These are phyloP conservation scores for Drosophila recens DNA, from an alignment of 2,888 invertebrate genomes.

Conservation along the genomic window DNA sequence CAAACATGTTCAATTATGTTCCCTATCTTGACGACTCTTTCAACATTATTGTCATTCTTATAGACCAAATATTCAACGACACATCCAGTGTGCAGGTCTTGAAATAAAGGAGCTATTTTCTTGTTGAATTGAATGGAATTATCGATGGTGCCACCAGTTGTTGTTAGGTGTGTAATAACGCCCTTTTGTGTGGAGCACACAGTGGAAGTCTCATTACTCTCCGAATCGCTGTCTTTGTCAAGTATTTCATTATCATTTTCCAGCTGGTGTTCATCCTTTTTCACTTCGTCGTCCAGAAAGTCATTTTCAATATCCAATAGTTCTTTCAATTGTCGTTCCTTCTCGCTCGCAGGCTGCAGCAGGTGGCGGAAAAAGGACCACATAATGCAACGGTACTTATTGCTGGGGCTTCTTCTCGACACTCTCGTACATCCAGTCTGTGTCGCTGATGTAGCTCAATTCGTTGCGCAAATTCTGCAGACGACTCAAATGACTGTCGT, in stretches of 20 bases:
- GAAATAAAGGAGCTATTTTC: slow-evolving; percentile 64
- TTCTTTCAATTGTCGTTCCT: slow-evolving; percentile 85
- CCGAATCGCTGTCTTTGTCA: background rate
- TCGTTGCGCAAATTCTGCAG: slow-evolving; percentile 90
- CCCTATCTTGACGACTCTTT: slow-evolving; percentile 87
- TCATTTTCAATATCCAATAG: slow-evolving; percentile 85
- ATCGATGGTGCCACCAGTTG: slow-evolving; percentile 87
- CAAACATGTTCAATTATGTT: slow-evolving; percentile 86
- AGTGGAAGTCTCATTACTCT: background rate
- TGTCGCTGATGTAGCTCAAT: slow-evolving; percentile 91
- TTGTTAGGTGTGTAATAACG: slow-evolving; percentile 87
- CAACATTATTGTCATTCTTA: slow-evolving; percentile 84
- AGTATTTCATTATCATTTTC: background rate
- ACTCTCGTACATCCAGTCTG: slow-evolving; percentile 92
- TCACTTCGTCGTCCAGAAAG: slow-evolving; percentile 84
- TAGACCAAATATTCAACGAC: slow-evolving; percentile 87
- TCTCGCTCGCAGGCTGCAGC: background rate
- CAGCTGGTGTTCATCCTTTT: slow-evolving; percentile 29
- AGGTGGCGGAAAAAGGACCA: background rate
- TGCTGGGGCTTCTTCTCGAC: slow-evolving; percentile 87
- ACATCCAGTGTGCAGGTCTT: slow-evolving; percentile 86
- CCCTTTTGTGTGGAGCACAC: slow-evolving; percentile 84
- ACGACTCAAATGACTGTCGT: slow-evolving; percentile 90
- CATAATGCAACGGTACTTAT: slow-evolving; percentile 45
- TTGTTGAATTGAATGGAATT: slow-evolving; percentile 87